These are phyloP conservation scores for Pseudobourletiella spinata DNA, from an alignment of 1,140 invertebrate genomes.

Conservation along the genomic window DNA sequence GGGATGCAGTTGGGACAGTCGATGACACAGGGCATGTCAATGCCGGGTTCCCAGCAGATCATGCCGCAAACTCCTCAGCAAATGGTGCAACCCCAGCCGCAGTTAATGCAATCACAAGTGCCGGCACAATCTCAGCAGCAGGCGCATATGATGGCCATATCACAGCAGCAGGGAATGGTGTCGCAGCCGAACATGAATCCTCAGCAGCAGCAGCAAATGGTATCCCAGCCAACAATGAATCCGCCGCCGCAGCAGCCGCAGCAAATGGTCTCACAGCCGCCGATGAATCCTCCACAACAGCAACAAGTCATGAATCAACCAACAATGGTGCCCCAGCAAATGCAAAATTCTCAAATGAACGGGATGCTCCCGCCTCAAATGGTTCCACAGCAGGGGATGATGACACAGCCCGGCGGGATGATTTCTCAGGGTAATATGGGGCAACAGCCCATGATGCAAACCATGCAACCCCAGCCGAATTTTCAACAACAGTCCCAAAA, in stretches of 20 bases:
- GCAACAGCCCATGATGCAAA: conserved; percentile 27
- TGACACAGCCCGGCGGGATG: conserved; percentile 19
- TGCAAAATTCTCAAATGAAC: conserved; percentile 18
- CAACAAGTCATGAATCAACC: conserved; percentile 25
- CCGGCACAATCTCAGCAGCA: conserved; percentile 4
- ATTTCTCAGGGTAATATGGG: conserved; percentile 19
- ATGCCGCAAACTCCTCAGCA: no score
- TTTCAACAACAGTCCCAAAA: conserved; percentile 25
- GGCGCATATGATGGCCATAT: conserved; percentile 16
- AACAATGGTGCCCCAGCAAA: no score
- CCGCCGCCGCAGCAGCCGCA: neutral
- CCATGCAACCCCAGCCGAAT: conserved; percentile 13
- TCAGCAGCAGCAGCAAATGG: neutral
- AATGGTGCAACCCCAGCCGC: conserved; percentile 5
- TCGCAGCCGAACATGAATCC: conserved; percentile 9
- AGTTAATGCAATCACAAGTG: neutral
- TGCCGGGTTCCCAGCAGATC: no score
- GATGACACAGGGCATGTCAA: no score
- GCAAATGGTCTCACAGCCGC: no score
- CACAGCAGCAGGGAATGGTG: conserved; percentile 24
- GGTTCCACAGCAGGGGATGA: conserved; percentile 13
- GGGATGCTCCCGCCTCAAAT: conserved; percentile 20
- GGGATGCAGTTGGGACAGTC: no score
- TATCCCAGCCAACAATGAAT: no score
- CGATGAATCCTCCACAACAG: conserved; percentile 13